phyloP scores from a whole-genome alignment of 1,140 invertebrate genomes.

The Leptinotarsa lineolata region DNA sequence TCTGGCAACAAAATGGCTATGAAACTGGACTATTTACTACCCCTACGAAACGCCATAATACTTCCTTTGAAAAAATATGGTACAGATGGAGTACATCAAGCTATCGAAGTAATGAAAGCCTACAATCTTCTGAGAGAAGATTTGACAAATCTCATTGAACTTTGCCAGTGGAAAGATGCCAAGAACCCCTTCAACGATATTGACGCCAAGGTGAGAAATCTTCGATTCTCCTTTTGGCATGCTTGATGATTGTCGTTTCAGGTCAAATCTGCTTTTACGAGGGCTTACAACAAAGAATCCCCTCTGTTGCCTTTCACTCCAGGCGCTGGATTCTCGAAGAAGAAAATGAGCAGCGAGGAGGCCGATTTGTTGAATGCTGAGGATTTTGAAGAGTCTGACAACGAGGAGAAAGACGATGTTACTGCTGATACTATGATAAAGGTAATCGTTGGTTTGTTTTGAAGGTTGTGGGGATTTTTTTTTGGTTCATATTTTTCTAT shows the following conservation, averaged over 20 bases:
- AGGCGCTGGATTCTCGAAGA: conserved; percentile 63
- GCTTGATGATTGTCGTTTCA: conserved; percentile 49
- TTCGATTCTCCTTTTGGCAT: background rate
- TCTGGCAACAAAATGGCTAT: conserved; percentile 77
- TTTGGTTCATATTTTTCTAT: too few relatives aligned
- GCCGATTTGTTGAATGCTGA: conserved; percentile 58
- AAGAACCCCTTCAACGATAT: conserved; percentile 76
- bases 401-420: conserved; percentile 64
- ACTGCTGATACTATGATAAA: conserved; percentile 81
- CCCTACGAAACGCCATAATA: conserved; percentile 72
- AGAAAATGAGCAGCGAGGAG: conserved; percentile 57
- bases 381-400: conserved; percentile 55
- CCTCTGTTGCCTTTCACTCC: conserved; percentile 73
- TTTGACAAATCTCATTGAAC: conserved; percentile 82
- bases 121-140: conserved; percentile 91
- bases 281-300: conserved; percentile 85
- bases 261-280: conserved; percentile 91
- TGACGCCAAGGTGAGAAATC: conserved; percentile 71
- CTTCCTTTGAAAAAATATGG: conserved; percentile 73
- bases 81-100: conserved; percentile 70
- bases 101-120: conserved; percentile 76
- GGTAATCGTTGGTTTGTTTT: conserved; percentile 47
- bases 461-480: too few relatives aligned
- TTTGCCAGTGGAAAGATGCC: conserved; percentile 81
- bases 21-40: conserved; percentile 80